A percentile compares a stretch with the other conserved stretches of the same genome.
These are phyloP conservation scores for Propithecus coquereli DNA, from an alignment of 2,113 vertebrate genomes.

Conservation along the genomic window DNA sequence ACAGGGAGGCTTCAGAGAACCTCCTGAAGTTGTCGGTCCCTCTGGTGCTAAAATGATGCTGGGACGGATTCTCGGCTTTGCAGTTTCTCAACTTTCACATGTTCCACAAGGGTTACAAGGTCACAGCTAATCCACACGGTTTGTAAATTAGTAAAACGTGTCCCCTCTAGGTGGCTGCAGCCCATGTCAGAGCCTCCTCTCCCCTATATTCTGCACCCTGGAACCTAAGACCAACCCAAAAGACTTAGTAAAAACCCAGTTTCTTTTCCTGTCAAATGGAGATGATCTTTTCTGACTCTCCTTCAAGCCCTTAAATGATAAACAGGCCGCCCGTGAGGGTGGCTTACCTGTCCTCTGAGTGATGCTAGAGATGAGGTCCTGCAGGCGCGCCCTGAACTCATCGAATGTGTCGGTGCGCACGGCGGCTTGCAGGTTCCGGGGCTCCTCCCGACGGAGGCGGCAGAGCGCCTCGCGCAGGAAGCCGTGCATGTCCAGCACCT, in stretches of 20 bases:
- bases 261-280: neutral
- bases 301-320: neutral
- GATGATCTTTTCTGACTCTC: neutral
- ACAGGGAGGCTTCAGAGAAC: neutral
- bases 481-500: conserved; percentile 80
- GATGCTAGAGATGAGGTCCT: conserved; percentile 60
- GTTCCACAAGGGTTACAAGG: neutral
- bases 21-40: neutral
- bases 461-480: conserved; percentile 70
- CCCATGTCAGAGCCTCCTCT: neutral
- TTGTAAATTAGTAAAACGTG: neutral
- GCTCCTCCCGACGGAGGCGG: conserved; percentile 61
- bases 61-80: neutral
- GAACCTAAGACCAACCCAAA: neutral
- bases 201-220: neutral
- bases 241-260: neutral
- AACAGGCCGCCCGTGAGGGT: neutral
- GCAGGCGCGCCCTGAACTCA: conserved; percentile 52
- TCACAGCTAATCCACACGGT: neutral
- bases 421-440: fast-evolving
- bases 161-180: neutral
- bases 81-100: neutral
- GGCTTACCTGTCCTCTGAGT: conserved; percentile 58
- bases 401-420: neutral
- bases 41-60: neutral